Base-by-base conservation (phyloP, 35 echinoderm and acorn worm genomes). In the Eucidaris tribuloides region DNA sequence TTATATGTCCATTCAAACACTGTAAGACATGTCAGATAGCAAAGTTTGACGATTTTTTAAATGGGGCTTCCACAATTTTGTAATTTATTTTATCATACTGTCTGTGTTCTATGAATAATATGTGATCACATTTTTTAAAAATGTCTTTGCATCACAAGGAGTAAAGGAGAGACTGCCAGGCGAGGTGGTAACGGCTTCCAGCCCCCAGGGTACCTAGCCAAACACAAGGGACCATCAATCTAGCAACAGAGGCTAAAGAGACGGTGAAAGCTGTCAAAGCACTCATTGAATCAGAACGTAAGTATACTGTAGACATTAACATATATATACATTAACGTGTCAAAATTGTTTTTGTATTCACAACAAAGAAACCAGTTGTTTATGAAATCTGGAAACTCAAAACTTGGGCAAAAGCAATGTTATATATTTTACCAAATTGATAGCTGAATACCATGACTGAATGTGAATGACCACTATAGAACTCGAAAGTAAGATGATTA, bases 241-340 rank as follows among this genome's bases (percentile, higher is more conserved):
- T 98, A 23, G 90, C 86, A 0, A 36, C 65, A 39, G 95, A 98
- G 59, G 91, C 95, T 18, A 89, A 88, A 23, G 95, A 98, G 15
- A 91, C 83, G 3, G 95, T 98, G 0, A 98, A 90, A 60, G 90
- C 95, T 29, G 90, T 98, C 29, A 98, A 98, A 57, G 62, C 82
- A 62, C 85, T 98, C 13, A 81, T 98, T 24, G 95, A 98, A 74
- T 87, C 89, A 31, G 95, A 98, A 87, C 95, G 95, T 98, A 81
- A 98, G 95, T 87, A 17, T 6, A 43, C 52, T 37, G 20, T n/a
- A 28, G 11, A n/a, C n/a, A n/a, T n/a, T n/a, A n/a, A n/a, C 19
- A 22, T 28, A 2, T 0, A 7, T 45, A 25, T 36, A 45, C n/a
- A 0, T 3, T 58, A 7, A 5, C 33, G 0, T 29, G 7, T 17